These are phyloP conservation scores for Oreochromis grahami DNA, from an alignment of 2,797 vertebrate species.

Conservation along the genomic window DNA sequence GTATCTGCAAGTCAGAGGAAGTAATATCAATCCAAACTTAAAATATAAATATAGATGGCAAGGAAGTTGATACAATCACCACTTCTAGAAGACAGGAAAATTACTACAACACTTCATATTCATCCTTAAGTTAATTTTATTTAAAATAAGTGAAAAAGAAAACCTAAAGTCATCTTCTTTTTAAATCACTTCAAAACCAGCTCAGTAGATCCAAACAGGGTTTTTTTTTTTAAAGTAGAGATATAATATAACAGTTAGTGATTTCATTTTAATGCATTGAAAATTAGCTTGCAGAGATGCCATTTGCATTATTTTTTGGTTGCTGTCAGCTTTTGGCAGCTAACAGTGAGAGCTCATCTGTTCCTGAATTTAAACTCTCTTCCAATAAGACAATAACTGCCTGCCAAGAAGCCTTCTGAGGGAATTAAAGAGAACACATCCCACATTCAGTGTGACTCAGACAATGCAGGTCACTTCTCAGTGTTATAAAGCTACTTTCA, in stretches of 20 bases:
- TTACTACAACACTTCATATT: neutral
- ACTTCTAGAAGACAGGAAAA: neutral
- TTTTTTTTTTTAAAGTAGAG: neutral
- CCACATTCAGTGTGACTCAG: neutral
- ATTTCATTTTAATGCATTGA: neutral
- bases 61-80: neutral
- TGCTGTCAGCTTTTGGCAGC: neutral
- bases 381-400: neutral
- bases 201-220: neutral
- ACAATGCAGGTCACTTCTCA: neutral
- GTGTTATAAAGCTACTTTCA: neutral
- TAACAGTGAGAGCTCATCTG: neutral
- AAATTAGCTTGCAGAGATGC: neutral
- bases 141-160: neutral
- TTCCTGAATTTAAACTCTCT: neutral
- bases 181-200: neutral
- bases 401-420: neutral
- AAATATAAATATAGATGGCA: neutral
- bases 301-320: neutral
- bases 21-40: neutral
- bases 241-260: neutral
- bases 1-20: neutral
- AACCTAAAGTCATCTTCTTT: neutral
- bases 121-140: neutral
- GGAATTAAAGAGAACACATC: neutral